These are phyloP conservation scores for Heliconius hewitsoni DNA, from an alignment of 1,140 invertebrate species.

Conservation along the genomic window DNA sequence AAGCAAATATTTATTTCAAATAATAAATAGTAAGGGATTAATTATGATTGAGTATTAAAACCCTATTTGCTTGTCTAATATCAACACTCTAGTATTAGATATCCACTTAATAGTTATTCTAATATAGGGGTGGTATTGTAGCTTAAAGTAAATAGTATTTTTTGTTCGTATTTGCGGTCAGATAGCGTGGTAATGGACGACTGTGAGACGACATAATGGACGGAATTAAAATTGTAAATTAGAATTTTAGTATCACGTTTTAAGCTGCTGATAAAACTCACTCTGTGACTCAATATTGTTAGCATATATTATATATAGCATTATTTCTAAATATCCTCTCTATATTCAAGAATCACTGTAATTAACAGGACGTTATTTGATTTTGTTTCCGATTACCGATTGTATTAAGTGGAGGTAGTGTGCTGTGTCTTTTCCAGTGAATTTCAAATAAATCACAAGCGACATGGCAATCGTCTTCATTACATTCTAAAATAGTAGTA, in stretches of 20 bases:
- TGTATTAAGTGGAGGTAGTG: too few species aligned
- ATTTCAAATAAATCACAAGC: too few species aligned
- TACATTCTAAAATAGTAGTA: too few species aligned
- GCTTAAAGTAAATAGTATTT: conserved; percentile 2
- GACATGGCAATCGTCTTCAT: too few species aligned
- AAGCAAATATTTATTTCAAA: too few species aligned
- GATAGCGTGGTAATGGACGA: conserved; percentile 10
- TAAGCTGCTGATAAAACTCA: conserved; percentile 1
- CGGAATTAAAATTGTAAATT: conserved; percentile 26
- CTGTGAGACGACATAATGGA: conserved; percentile 7
- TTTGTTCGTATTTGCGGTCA: conserved; percentile 20
- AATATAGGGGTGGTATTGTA: background rate
- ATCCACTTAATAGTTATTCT: background rate
- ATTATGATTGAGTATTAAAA: background rate
- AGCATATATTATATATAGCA: too few species aligned
- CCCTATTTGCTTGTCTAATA: background rate
- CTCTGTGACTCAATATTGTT: background rate
- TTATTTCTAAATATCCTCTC: too few species aligned
- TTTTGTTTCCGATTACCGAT: too few species aligned
- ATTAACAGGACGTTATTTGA: too few species aligned
- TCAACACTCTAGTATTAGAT: background rate
- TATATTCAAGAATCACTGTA: too few species aligned
- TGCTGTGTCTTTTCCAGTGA: too few species aligned
- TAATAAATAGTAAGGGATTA: background rate
- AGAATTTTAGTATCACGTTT: conserved; percentile 9